Conservation (phyloP, 2,888 invertebrate genomes). For the Teleiodes luculella region DNA sequence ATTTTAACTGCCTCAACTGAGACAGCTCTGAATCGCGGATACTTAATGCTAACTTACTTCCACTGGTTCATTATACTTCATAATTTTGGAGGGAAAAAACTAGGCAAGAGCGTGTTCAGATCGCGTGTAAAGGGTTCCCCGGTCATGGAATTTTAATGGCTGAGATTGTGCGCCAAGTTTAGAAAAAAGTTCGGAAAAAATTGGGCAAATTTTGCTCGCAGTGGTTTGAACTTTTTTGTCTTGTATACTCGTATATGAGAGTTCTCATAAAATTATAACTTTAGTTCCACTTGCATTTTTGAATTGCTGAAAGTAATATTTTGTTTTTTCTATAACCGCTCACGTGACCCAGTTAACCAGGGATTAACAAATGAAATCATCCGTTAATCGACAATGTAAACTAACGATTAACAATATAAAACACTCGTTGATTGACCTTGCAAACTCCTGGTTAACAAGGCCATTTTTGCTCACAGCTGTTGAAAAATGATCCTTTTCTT, state of each 20-base stretch:
- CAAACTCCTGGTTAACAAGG: too few species aligned
- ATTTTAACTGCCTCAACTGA: constrained; percentile 77
- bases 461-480: too few species aligned
- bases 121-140: constrained; percentile 5
- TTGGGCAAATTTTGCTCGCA: background rate
- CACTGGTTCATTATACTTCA: constrained; percentile 75
- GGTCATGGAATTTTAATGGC: constrained; percentile 1
- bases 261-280: background rate
- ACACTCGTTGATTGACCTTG: too few species aligned
- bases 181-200: background rate
- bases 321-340: background rate
- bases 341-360: too few species aligned
- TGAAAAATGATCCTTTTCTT: too few species aligned
- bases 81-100: constrained; percentile 66
- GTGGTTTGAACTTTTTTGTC: background rate
- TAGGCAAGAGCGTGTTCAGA: constrained; percentile 17
- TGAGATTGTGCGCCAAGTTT: constrained; percentile 4
- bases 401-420: too few species aligned
- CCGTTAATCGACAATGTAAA: too few species aligned
- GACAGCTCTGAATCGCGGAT: constrained; percentile 75
- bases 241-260: background rate
- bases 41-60: constrained; percentile 77
- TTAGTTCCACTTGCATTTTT: background rate
- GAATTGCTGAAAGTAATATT: background rate
- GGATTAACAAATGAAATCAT: too few species aligned